Percentiles rank a stretch among this genome's conserved stretches.
phyloP scores from a whole-genome alignment of 2,888 invertebrate genomes.

The Drosophila histrio region DNA sequence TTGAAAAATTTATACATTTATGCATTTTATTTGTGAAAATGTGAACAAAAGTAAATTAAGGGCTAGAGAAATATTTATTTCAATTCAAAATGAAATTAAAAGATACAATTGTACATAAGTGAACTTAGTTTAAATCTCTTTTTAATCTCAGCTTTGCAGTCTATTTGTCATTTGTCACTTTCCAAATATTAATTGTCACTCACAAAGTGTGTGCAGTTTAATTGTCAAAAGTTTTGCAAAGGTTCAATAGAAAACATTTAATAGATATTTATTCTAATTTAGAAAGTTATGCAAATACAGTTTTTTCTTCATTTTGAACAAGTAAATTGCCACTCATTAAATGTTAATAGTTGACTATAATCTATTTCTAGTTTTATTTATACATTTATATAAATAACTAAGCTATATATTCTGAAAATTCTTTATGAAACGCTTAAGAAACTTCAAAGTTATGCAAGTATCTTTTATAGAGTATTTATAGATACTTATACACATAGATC shows the following conservation, averaged over 20 bases:
- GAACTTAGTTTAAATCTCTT: no score
- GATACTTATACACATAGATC: background rate
- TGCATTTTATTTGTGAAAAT: background rate
- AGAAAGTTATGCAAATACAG: no score
- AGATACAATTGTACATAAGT: no score
- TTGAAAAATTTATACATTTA: conserved; percentile 7
- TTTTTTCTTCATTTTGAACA: no score
- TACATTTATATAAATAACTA: background rate
- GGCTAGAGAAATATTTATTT: background rate
- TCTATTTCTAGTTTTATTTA: background rate
- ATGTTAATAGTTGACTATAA: background rate
- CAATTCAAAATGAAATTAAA: no score
- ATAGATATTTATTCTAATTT: background rate
- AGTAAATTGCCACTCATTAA: no score
- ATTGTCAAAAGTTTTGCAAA: no score
- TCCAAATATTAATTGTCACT: no score
- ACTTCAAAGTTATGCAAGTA: background rate
- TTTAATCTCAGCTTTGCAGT: no score
- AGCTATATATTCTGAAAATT: background rate
- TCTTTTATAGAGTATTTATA: background rate
- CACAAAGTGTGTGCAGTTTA: no score
- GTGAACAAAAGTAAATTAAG: background rate
- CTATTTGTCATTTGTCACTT: no score
- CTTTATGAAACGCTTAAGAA: no score
- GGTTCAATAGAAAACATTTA: background rate